Percentiles rank a stretch among this genome's conserved stretches.
Evolutionary conservation across 2,113 vertebrate genomes (phyloP).

Genomic region (Aythya baeri): DNA sequence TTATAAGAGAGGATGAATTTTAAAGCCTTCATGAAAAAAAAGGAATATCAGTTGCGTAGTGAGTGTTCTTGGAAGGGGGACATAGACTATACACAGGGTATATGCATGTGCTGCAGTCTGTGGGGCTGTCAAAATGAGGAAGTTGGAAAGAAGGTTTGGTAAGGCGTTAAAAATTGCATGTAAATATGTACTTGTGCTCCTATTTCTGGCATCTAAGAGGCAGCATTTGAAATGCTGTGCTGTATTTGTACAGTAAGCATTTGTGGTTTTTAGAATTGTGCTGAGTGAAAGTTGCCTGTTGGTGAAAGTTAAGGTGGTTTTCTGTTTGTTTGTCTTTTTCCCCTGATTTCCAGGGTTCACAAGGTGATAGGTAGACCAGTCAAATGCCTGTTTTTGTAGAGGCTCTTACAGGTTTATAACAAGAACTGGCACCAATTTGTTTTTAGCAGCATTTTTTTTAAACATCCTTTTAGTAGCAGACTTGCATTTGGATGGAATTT

Average conservation of each 20-base stretch:
- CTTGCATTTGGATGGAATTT: background rate
- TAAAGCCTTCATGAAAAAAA: background rate
- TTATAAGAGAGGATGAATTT: background rate
- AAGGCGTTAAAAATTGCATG: background rate
- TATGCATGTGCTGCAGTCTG: background rate
- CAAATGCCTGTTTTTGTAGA: background rate
- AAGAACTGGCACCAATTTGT: background rate
- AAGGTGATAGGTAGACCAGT: background rate
- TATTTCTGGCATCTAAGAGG: background rate
- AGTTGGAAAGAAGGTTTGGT: background rate
- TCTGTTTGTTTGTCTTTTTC: no score
- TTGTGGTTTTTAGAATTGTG: background rate
- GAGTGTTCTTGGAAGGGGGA: accelerated
- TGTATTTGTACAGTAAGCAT: background rate
- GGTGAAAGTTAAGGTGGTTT: background rate
- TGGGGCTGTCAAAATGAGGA: background rate
- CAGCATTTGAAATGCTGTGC: background rate
- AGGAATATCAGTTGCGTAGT: accelerated
- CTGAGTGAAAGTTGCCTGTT: background rate
- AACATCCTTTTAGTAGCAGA: accelerated
- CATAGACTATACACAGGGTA: accelerated
- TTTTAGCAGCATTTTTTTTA: background rate
- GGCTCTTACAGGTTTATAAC: background rate
- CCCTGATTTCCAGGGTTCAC: background rate
- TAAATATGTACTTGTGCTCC: background rate